Evolutionary conservation across 2,113 vertebrate genomes (phyloP).

Genomic region (Neopipo cinnamomea): DNA sequence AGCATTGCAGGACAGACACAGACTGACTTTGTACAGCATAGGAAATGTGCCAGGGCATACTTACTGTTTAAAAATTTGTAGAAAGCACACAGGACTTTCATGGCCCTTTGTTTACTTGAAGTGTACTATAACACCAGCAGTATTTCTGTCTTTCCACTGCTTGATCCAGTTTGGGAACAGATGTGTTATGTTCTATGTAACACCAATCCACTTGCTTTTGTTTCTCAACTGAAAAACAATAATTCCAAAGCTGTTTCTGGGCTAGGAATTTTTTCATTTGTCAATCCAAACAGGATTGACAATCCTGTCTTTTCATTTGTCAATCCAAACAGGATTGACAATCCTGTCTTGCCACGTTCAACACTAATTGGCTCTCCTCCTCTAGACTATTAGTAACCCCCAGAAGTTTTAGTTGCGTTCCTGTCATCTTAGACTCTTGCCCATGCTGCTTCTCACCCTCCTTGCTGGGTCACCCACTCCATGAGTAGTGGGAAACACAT

Average conservation of each 20-base stretch:
- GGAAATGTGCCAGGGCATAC: not conserved
- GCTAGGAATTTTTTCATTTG: not conserved
- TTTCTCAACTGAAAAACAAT: not conserved
- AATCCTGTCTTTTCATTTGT: not conserved
- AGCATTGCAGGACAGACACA: not conserved
- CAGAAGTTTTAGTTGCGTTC: not conserved
- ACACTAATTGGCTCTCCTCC: not conserved
- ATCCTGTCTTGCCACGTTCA: not conserved
- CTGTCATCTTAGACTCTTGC: not conserved
- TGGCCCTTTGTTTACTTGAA: not conserved
- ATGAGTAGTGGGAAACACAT: not conserved
- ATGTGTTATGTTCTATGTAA: not conserved
- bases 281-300: not conserved
- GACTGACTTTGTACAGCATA: not conserved
- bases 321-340: not conserved
- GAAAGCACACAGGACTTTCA: not conserved
- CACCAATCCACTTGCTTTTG: not conserved
- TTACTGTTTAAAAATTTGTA: not conserved
- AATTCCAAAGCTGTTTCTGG: not conserved
- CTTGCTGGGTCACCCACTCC: not conserved
- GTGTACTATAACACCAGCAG: not conserved
- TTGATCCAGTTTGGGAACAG: not conserved
- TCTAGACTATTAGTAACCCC: not conserved
- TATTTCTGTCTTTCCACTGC: not conserved
- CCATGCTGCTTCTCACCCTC: not conserved